These are phyloP conservation scores for Cliona cf. orientalis DNA, from an alignment of 37 sponge, comb jelly and placozoan genomes.

Conservation along the genomic window DNA sequence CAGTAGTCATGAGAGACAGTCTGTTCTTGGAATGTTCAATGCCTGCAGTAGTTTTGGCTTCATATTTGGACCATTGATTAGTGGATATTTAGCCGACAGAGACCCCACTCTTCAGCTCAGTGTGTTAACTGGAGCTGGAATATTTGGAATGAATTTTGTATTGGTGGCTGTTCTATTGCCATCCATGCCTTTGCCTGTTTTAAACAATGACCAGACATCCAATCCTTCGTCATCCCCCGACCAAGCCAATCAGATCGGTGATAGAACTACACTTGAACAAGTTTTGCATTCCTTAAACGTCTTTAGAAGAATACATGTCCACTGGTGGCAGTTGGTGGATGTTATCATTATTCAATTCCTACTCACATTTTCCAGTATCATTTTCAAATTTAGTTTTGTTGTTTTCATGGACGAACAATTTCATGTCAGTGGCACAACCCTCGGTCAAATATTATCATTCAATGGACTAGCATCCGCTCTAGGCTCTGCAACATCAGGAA, in stretches of 20 bases:
- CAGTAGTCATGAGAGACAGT: slow-evolving; percentile 15
- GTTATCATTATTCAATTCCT: slow-evolving; percentile 57
- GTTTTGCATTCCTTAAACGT: slow-evolving; percentile 20
- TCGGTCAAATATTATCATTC: slow-evolving; percentile 74
- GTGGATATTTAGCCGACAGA: slow-evolving; percentile 65
- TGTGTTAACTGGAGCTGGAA: slow-evolving; percentile 6
- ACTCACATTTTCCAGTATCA: slow-evolving; percentile 40
- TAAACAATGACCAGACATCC: too few species aligned
- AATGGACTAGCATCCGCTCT: slow-evolving; percentile 50
- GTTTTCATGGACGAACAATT: slow-evolving; percentile 62
- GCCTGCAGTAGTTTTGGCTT: slow-evolving; percentile 68
- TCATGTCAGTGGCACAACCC: slow-evolving; percentile 13
- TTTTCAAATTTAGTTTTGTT: slow-evolving; percentile 64
- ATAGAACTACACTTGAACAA: too few species aligned
- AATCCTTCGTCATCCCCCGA: too few species aligned
- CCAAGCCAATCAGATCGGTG: too few species aligned
- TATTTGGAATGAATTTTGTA: slow-evolving; percentile 8
- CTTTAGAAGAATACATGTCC: slow-evolving; percentile 41
- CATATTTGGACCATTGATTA: slow-evolving; percentile 72
- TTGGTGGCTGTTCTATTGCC: slow-evolving; percentile 1
- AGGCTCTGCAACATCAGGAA: slow-evolving; percentile 42
- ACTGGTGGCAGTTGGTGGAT: slow-evolving; percentile 28
- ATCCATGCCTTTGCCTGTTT: too few species aligned
- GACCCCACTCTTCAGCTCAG: slow-evolving; percentile 52
- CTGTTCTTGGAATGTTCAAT: slow-evolving; percentile 58